Conservation (phyloP, 2,113 vertebrate genomes). For the Indicator maculatus region DNA sequence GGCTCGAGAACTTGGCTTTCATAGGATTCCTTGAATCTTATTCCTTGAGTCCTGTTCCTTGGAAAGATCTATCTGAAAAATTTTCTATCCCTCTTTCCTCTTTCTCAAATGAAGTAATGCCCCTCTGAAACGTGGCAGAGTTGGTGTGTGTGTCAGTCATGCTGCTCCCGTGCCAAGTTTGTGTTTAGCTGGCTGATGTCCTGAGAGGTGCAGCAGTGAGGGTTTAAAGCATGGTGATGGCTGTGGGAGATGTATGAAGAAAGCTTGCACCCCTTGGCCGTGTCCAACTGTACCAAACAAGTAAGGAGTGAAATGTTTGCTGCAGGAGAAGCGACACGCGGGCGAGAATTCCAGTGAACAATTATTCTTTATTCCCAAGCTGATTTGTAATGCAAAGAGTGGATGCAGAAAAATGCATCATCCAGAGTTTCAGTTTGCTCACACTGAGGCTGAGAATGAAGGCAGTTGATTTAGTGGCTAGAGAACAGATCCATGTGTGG, state of each 20-base stretch:
- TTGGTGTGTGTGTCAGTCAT: accelerated
- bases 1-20: neutral
- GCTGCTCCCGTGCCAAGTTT: neutral
- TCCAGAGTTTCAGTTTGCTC: slow-evolving; percentile 12
- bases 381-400: slow-evolving; percentile 49
- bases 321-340: neutral
- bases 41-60: neutral
- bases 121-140: neutral
- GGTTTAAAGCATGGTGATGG: neutral
- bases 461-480: neutral
- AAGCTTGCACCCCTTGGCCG: neutral
- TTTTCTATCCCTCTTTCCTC: neutral
- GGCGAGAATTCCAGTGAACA: neutral
- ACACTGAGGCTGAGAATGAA: neutral
- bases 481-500: neutral
- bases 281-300: neutral
- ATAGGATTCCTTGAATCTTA: neutral
- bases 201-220: neutral
- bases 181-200: slow-evolving; percentile 8
- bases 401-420: neutral
- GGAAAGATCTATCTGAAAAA: neutral
- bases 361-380: slow-evolving; percentile 29
- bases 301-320: neutral
- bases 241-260: neutral
- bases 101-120: neutral